Evolutionary conservation across 2,797 vertebrate genomes (phyloP), one percentile per base, ranked within the genome.

Genomic region (Falco novaeseelandiae): DNA sequence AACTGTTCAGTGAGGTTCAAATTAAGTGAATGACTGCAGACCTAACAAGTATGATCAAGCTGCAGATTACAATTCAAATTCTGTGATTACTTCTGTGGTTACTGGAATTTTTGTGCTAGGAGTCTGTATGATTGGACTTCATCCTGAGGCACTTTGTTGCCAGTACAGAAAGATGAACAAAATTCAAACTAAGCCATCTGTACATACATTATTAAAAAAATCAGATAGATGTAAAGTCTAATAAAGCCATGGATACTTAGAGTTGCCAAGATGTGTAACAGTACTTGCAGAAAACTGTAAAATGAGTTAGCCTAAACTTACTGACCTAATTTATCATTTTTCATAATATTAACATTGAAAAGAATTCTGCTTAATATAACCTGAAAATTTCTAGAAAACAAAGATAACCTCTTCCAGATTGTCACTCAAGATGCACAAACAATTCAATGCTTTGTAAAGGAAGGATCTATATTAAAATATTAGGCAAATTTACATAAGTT

Each of bases 401-500:
- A 58, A 69, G 27, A 14, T 44, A 70, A 34, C 62, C 5, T 71
- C 57, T 74, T 92, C 27, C 23, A 65, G 19, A 65, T 62, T 82
- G 14, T 8, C 51, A 72, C 32, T 84, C 38, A 66, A 77, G 59
- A 19, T 14, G 0, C 34, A 69, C 21, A 85, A 79, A 30, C 0
- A 76, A 27, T 14, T 76, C 26, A 40, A 30, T 32, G 54, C 14
- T 70, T 88, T 46, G 30, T 72, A 94, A 84, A 57, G 1, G n/a
- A 59, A 46, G 44, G 58, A 73, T 72, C 58, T 92, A 70, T 51
- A 51, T 89, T 94, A 71, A 94, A 95, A 94, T 96, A 93, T 94
- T 59, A 4, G 3, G 3, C 79, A 96, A 85, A 72, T 73, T 46
- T 87, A 73, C 69, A 80, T 94, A 89, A 94, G 82, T 84, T 67